Evolutionary conservation across 2,797 vertebrate species (phyloP), one percentile per base, ranked within the genome.

Genomic region (Poeciliopsis presidionis): DNA sequence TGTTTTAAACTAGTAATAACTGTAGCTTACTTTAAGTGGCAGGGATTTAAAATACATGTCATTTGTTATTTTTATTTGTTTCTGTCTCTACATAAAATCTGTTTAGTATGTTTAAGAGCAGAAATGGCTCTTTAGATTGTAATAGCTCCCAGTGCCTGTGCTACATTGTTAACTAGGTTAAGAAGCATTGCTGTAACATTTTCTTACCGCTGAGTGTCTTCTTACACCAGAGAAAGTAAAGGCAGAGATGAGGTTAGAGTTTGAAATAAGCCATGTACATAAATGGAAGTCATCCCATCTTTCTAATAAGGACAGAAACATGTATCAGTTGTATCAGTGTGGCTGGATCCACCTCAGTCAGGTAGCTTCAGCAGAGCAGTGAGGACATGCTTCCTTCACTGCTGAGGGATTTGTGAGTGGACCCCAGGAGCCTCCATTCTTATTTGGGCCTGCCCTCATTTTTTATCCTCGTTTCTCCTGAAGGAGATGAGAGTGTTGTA

Each of bases 381-480:
- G 28, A 61, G 57, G 57, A 61, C 57, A 61, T 33, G 57, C 30
- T 33, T 61, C 57, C 57, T 61, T 61, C 57, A 61, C 30, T 33
- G 80, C 88, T 30, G 83, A 91, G 84, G 90, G 92, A 87, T 91
- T 93, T 93, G 83, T 87, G 82, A 90, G 79, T 77, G 80, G 83
- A 90, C 14, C 88, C 91, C 90, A 77, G 78, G 87, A 93, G 93
- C 83, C 85, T 92, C 78, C 5, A 33, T 80, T 85, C 86, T 87
- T 86, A 88, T 91, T 94, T 87, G 88, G 88, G 88, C 78, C 79
- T 84, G 92, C 88, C 91, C 92, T 90, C 83, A 88, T 95, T 94
- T 90, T 81, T 85, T 79, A 92, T 91, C 91, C 93, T 93, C 81
- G 74, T 92, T 94, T 89, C 84, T 61, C 30, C 57, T 30, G 28